Conservation (phyloP, 23 tunicate species). For the Styela clava region DNA sequence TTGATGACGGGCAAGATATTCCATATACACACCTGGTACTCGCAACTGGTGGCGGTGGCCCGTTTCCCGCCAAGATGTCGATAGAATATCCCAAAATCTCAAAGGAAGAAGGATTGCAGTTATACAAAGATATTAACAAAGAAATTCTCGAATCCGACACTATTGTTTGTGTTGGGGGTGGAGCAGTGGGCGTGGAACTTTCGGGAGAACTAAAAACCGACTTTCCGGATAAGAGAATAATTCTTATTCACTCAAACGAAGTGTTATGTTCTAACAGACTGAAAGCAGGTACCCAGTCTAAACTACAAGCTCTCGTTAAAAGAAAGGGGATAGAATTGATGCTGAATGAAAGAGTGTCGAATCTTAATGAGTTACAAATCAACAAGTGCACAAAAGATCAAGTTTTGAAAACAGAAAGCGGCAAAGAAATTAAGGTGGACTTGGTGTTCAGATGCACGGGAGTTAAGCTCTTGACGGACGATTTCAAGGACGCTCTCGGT, state of each 20-base stretch:
- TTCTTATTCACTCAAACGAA: slow-evolving; percentile 9
- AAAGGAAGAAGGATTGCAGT: slow-evolving; percentile 24
- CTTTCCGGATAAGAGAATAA: slow-evolving; percentile 52
- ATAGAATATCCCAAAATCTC: slow-evolving; percentile 15
- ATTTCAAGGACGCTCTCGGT: slow-evolving; percentile 9
- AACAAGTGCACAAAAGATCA: slow-evolving; percentile 23
- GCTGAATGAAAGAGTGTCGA: slow-evolving; percentile 23
- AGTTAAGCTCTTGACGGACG: background rate
- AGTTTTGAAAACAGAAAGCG: slow-evolving; percentile 18
- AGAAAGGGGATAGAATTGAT: slow-evolving; percentile 16
- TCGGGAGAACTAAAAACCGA: slow-evolving; percentile 81
- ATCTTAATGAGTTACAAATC: slow-evolving; percentile 7
- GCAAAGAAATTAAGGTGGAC: slow-evolving; percentile 32
- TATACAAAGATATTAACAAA: slow-evolving; percentile 28
- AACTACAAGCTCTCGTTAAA: background rate
- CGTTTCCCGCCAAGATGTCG: slow-evolving; percentile 55
- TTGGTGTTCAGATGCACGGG: slow-evolving; percentile 18
- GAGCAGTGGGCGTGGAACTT: slow-evolving; percentile 87
- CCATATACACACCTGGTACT: slow-evolving; percentile 55
- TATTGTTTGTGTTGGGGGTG: slow-evolving; percentile 78
- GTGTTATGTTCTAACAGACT: background rate
- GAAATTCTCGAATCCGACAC: slow-evolving; percentile 30
- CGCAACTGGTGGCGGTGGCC: slow-evolving; percentile 40
- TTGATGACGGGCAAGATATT: slow-evolving; percentile 45
- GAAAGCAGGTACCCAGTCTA: background rate